These are phyloP conservation scores for Rhinella marina DNA, from an alignment of 2,797 vertebrate genomes.

Conservation along the genomic window DNA sequence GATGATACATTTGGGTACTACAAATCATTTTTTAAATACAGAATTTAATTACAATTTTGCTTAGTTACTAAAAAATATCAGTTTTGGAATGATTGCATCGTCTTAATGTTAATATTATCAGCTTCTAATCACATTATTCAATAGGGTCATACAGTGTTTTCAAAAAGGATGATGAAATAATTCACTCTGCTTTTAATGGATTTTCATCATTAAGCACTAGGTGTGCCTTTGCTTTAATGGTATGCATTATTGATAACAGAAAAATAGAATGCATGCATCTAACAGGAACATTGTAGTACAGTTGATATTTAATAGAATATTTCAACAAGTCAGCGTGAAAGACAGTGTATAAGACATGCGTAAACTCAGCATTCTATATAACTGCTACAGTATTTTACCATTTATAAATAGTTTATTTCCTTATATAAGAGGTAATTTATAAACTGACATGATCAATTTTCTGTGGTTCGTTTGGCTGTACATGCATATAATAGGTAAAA, in stretches of 20 bases:
- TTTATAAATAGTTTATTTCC: too few relatives aligned
- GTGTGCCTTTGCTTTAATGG: constrained; percentile 34
- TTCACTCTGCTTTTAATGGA: constrained; percentile 16
- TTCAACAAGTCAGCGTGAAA: neutral
- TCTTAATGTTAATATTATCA: neutral
- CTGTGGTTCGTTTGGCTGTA: too few relatives aligned
- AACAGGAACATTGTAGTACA: constrained; percentile 5
- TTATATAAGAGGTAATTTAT: too few relatives aligned
- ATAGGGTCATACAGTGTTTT: neutral
- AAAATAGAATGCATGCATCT: neutral
- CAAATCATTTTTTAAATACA: too few relatives aligned
- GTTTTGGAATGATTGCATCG: neutral
- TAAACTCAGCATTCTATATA: too few relatives aligned
- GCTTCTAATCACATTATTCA: neutral
- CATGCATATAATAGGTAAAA: too few relatives aligned
- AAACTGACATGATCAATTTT: too few relatives aligned
- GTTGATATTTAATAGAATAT: constrained; percentile 12
- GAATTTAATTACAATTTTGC: too few relatives aligned
- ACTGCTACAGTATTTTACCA: too few relatives aligned
- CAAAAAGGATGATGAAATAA: constrained; percentile 6
- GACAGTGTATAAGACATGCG: neutral
- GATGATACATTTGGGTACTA: too few relatives aligned
- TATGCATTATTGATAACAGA: constrained; percentile 42
- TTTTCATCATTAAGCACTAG: neutral
- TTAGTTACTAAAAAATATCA: neutral